Percentiles rank a stretch among this genome's conserved stretches.
phyloP scores from a whole-genome alignment of 2,113 vertebrate genomes.

The Calypte anna region DNA sequence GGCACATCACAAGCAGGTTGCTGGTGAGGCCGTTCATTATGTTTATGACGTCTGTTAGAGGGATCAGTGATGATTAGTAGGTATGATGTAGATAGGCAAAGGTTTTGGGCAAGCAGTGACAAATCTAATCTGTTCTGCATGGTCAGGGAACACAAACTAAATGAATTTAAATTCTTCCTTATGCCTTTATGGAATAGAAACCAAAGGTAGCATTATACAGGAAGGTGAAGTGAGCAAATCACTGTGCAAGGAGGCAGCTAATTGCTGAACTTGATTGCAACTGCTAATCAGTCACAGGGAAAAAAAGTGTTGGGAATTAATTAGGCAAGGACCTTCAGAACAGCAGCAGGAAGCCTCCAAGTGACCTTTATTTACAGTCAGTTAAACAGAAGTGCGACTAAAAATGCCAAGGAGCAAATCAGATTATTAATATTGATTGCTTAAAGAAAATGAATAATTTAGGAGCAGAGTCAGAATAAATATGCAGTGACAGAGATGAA shows the following conservation, averaged over 20 bases:
- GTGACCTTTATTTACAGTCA: conserved; percentile 92
- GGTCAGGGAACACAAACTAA: conserved; percentile 19
- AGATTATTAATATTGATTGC: conserved; percentile 91
- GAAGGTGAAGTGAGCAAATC: conserved; percentile 72
- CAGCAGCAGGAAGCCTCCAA: conserved; percentile 85
- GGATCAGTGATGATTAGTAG: neutral
- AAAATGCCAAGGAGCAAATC: conserved; percentile 88
- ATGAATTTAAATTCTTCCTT: conserved; percentile 50
- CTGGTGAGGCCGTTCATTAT: neutral
- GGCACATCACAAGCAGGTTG: neutral
- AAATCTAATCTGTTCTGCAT: conserved; percentile 57
- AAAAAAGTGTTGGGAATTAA: conserved; percentile 84
- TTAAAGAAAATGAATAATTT: conserved; percentile 91
- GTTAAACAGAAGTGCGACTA: conserved; percentile 89
- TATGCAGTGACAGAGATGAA: conserved; percentile 81
- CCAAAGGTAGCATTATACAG: conserved; percentile 45
- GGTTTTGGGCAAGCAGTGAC: neutral
- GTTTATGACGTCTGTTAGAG: neutral
- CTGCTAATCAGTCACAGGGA: conserved; percentile 82
- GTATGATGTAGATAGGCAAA: neutral
- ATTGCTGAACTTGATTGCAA: conserved; percentile 86
- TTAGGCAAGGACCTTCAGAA: conserved; percentile 86
- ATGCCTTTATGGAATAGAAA: conserved; percentile 34
- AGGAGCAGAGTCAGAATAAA: conserved; percentile 83
- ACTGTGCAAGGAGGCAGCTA: conserved; percentile 78